These are phyloP conservation scores for Cheiracanthium punctorium DNA, from an alignment of 2,888 invertebrate genomes.

Conservation along the genomic window DNA sequence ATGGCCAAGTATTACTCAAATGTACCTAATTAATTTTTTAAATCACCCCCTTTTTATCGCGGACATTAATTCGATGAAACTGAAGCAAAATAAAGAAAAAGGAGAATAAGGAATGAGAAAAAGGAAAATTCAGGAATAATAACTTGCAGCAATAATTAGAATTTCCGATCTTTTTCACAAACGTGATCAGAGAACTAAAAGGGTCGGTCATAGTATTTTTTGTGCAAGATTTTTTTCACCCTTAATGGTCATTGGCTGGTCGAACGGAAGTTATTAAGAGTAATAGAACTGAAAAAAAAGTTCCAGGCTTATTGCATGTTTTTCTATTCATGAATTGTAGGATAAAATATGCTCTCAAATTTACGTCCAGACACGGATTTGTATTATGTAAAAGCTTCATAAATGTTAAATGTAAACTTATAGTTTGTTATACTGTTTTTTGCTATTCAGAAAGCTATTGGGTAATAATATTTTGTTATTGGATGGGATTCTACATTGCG, in stretches of 20 bases:
- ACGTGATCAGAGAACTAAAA: constrained; percentile 50
- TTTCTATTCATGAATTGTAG: too few relatives aligned
- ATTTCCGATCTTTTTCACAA: constrained; percentile 37
- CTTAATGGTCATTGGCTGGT: constrained; percentile 30
- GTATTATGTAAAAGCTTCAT: too few relatives aligned
- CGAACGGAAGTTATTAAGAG: constrained; percentile 54
- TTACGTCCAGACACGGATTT: too few relatives aligned
- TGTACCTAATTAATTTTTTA: constrained; percentile 44
- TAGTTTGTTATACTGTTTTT: too few relatives aligned
- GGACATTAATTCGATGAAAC: constrained; percentile 29
- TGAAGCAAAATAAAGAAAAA: neutral
- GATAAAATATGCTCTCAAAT: too few relatives aligned
- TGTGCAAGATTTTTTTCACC: neutral
- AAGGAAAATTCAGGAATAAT: too few relatives aligned
- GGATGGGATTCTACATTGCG: too few relatives aligned
- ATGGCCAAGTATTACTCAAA: constrained; percentile 9
- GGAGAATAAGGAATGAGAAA: too few relatives aligned
- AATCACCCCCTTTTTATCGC: constrained; percentile 15
- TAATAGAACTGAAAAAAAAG: neutral
- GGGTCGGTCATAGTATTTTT: constrained; percentile 24
- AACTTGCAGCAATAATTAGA: constrained; percentile 42
- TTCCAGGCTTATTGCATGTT: too few relatives aligned
- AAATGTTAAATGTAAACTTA: too few relatives aligned
- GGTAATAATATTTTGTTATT: too few relatives aligned
- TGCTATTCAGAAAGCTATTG: too few relatives aligned